These are phyloP conservation scores for Miniopterus natalensis DNA, from an alignment of 2,113 vertebrate genomes.

Conservation along the genomic window DNA sequence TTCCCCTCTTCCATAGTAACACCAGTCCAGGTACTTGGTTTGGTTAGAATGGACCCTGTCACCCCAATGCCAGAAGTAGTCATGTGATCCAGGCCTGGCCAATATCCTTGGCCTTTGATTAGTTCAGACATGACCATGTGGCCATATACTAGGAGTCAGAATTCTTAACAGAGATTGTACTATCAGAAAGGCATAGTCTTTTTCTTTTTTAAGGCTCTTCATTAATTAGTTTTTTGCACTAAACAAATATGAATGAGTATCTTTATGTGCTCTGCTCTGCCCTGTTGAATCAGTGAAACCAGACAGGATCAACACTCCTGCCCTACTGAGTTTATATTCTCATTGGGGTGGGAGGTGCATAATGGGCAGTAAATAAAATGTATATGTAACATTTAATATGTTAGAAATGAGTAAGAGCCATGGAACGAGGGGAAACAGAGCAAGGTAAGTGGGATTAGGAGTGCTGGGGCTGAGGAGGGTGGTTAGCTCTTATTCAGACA, in stretches of 20 bases:
- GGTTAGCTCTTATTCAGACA: not conserved
- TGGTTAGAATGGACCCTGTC: not conserved
- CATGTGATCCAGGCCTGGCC: not conserved
- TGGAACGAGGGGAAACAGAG: not conserved
- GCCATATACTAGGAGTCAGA: not conserved
- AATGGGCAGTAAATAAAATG: not conserved
- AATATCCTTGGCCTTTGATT: not conserved
- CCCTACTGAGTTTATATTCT: not conserved
- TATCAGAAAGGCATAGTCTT: not conserved
- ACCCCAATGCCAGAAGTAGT: not conserved
- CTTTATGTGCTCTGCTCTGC: not conserved
- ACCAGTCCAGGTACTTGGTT: not conserved
- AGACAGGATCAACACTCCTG: not conserved
- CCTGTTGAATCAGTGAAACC: not conserved
- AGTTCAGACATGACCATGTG: not conserved
- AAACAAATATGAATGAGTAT: not conserved
- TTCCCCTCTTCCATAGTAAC: not conserved
- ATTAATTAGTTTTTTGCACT: not conserved
- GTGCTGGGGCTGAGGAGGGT: not conserved
- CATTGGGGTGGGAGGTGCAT: not conserved
- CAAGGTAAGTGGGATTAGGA: not conserved
- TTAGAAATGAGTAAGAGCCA: not conserved
- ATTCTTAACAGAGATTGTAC: not conserved
- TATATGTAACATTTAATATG: not conserved
- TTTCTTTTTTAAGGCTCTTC: not conserved